A percentile compares a stretch with the other conserved stretches of the same genome.
Conservation (phyloP, 2,888 invertebrate species). For the Cheilosia grossa region DNA sequence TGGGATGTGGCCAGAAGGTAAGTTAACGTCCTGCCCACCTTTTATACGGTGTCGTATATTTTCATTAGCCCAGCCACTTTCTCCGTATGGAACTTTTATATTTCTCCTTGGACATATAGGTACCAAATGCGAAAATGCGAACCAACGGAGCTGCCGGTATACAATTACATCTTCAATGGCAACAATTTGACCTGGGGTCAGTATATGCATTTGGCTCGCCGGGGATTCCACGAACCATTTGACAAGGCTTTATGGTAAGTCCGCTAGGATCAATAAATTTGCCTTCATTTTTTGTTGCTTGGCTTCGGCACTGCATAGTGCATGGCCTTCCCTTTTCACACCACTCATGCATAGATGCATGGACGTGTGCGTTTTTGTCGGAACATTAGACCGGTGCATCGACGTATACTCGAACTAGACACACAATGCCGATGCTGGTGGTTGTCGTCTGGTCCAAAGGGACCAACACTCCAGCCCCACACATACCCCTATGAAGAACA, state of each 20-base stretch:
- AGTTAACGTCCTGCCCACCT: conserved; percentile 59
- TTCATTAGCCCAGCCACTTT: conserved; percentile 65
- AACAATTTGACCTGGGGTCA: conserved; percentile 83
- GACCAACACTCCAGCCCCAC: conserved; percentile 54
- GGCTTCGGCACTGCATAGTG: conserved; percentile 33
- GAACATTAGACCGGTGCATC: conserved; percentile 66
- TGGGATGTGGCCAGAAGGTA: conserved; percentile 83
- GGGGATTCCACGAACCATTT: conserved; percentile 83
- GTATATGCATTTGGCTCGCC: conserved; percentile 82
- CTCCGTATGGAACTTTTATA: conserved; percentile 7
- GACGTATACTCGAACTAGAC: conserved; percentile 40
- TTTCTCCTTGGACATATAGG: conserved; percentile 40
- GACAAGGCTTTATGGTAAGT: conserved; percentile 83
- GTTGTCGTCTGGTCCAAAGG: conserved; percentile 36
- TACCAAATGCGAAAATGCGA: conserved; percentile 76
- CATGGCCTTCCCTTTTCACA: conserved; percentile 56
- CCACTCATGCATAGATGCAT: conserved; percentile 69
- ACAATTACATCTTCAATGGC: conserved; percentile 82
- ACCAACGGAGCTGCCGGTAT: conserved; percentile 81
- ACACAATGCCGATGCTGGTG: conserved; percentile 54
- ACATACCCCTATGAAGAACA: conserved; percentile 54
- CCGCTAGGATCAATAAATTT: conserved; percentile 72
- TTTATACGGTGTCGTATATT: conserved; percentile 56
- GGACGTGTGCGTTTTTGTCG: conserved; percentile 72
- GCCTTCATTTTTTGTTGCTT: conserved; percentile 32